Percentiles rank a stretch among this genome's conserved stretches.
phyloP scores from a whole-genome alignment of 2,888 invertebrate species.

The Polyommatus iphigenia region DNA sequence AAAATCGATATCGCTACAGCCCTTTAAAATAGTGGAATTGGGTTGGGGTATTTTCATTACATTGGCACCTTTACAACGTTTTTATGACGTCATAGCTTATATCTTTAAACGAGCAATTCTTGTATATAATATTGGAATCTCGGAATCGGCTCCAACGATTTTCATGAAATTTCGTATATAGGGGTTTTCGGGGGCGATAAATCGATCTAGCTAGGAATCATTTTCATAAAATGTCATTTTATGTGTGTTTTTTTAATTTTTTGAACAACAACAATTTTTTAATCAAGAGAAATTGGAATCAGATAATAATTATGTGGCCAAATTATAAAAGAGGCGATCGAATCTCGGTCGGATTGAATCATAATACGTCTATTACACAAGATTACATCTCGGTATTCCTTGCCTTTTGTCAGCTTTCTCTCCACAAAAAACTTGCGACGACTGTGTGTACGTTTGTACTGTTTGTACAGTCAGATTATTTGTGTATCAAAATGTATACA shows the following conservation, averaged over 20 bases:
- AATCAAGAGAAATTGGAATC: neutral
- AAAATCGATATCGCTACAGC: too few species aligned
- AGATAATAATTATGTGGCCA: neutral
- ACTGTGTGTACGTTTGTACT: conserved; percentile 32
- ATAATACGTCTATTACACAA: conserved; percentile 18
- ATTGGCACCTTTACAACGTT: too few species aligned
- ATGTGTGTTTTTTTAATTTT: too few species aligned
- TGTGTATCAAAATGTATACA: neutral
- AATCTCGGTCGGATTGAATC: neutral
- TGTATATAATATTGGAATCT: too few species aligned
- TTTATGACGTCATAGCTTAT: too few species aligned
- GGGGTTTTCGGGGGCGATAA: too few species aligned
- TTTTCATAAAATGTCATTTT: too few species aligned
- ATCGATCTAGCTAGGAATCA: too few species aligned
- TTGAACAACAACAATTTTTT: neutral
- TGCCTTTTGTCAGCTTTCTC: conserved; percentile 60
- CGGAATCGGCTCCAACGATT: too few species aligned
- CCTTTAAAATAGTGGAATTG: too few species aligned
- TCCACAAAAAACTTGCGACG: conserved; percentile 44
- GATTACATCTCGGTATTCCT: conserved; percentile 37
- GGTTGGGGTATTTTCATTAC: neutral
- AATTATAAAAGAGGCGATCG: neutral
- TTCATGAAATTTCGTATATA: too few species aligned
- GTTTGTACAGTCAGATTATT: neutral
- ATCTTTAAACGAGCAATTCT: too few species aligned